Evolutionary conservation across 1,140 invertebrate species (phyloP).

Genomic region (Amyelois transitella): DNA sequence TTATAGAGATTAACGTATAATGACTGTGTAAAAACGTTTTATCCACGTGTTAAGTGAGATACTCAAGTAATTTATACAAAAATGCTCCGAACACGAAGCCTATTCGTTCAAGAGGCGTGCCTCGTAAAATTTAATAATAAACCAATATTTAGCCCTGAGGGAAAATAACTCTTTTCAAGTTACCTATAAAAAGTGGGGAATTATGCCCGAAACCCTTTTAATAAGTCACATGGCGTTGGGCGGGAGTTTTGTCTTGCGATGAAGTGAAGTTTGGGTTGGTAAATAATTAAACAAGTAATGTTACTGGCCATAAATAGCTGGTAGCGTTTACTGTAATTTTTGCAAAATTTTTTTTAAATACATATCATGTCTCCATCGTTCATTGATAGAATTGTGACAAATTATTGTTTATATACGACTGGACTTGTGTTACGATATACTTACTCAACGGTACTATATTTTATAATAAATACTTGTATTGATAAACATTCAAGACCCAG

Average conservation of each 20-base stretch:
- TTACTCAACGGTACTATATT: too few species aligned
- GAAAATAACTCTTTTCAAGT: not conserved
- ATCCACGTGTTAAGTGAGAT: too few species aligned
- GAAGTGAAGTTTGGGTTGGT: constrained; percentile 27
- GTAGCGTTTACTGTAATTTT: not conserved
- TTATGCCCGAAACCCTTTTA: not conserved
- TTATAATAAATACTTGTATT: too few species aligned
- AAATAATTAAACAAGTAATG: constrained; percentile 23
- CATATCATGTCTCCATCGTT: too few species aligned
- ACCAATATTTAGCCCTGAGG: not conserved
- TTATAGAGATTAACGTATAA: not conserved
- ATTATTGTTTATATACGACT: too few species aligned
- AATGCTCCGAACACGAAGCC: not conserved
- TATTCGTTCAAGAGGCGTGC: not conserved
- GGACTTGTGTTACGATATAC: too few species aligned
- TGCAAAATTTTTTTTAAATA: too few species aligned
- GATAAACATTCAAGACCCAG: too few species aligned
- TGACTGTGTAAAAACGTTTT: not conserved
- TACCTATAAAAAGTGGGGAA: not conserved
- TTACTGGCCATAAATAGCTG: constrained; percentile 3
- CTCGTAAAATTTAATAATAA: not conserved
- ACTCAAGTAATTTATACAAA: too few species aligned
- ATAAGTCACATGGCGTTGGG: constrained; percentile 3
- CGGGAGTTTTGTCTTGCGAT: not conserved
- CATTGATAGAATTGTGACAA: too few species aligned